phyloP scores from a whole-genome alignment of 2,113 vertebrate species.

The Toxotes chatareus region DNA sequence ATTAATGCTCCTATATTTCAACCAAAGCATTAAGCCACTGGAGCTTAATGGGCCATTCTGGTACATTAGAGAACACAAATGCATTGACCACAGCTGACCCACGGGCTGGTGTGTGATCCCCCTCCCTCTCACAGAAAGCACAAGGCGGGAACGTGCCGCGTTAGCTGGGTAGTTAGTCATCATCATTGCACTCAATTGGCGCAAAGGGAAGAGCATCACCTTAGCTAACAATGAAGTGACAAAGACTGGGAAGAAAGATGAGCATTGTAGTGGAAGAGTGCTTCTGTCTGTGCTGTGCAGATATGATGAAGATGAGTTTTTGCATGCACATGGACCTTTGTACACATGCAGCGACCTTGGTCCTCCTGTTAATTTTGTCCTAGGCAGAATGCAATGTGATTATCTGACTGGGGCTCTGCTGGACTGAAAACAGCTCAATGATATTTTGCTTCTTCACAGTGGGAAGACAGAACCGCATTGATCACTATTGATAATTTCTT shows the following conservation, averaged over 20 bases:
- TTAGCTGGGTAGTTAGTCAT: constrained; percentile 68
- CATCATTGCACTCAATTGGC: constrained; percentile 60
- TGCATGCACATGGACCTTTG: constrained; percentile 35
- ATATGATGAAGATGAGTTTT: constrained; percentile 12
- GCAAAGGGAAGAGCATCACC: constrained; percentile 36
- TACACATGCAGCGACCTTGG: constrained; percentile 71
- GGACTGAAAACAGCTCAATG: constrained; percentile 74
- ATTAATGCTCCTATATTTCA: constrained; percentile 68
- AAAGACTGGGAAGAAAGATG: constrained; percentile 17
- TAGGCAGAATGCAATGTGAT: constrained; percentile 66
- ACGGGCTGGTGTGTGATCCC: constrained; percentile 26
- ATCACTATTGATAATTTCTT: constrained; percentile 65
- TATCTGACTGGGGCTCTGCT: constrained; percentile 63
- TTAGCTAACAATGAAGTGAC: constrained; percentile 53
- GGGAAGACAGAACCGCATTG: constrained; percentile 65
- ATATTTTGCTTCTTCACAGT: constrained; percentile 52
- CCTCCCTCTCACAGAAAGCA: constrained; percentile 26
- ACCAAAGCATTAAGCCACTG: constrained; percentile 46
- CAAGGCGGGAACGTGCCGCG: constrained; percentile 37
- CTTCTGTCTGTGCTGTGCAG: neutral
- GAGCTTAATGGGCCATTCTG: constrained; percentile 67
- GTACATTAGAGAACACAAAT: constrained; percentile 70
- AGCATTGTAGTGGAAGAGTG: neutral
- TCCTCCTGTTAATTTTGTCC: constrained; percentile 69
- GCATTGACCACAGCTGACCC: constrained; percentile 67